A percentile compares a stretch with the other conserved stretches of the same genome.
phyloP scores from a whole-genome alignment of 2,888 invertebrate species.

The Cryptus armator region DNA sequence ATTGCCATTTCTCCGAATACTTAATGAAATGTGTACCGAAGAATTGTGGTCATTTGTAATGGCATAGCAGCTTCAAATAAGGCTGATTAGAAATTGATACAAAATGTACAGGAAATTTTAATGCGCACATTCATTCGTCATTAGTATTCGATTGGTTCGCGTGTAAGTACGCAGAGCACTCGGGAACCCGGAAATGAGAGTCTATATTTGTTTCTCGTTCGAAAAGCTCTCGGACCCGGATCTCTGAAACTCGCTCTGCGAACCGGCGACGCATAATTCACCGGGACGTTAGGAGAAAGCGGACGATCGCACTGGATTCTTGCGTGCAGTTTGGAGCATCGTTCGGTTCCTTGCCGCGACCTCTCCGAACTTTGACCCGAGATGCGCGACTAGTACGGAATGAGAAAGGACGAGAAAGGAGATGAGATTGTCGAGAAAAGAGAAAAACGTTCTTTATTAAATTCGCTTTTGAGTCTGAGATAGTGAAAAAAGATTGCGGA shows the following conservation, averaged over 20 bases:
- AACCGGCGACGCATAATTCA: slow-evolving; percentile 64
- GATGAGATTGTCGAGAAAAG: slow-evolving; percentile 3
- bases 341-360: slow-evolving; percentile 33
- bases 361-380: slow-evolving; percentile 53
- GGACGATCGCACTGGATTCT: slow-evolving; percentile 45
- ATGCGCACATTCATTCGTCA: slow-evolving; percentile 26
- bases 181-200: slow-evolving; percentile 28
- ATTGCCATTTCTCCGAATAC: not conserved
- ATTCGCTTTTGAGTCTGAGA: not conserved
- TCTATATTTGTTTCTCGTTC: slow-evolving; percentile 57
- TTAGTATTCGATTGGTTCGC: slow-evolving; percentile 16
- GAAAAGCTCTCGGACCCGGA: slow-evolving; percentile 13
- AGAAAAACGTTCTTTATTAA: not conserved
- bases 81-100: not conserved
- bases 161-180: not conserved
- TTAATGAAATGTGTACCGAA: not conserved
- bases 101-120: not conserved
- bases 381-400: slow-evolving; percentile 18
- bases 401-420: slow-evolving; percentile 3
- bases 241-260: slow-evolving; percentile 30
- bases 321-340: slow-evolving; percentile 49
- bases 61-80: not conserved
- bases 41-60: not conserved
- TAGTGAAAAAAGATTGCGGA: not conserved
- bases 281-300: slow-evolving; percentile 30